Evolutionary conservation across 2,113 vertebrate genomes (phyloP), one percentile per base, ranked within the genome.

Genomic region (Sardina pilchardus): DNA sequence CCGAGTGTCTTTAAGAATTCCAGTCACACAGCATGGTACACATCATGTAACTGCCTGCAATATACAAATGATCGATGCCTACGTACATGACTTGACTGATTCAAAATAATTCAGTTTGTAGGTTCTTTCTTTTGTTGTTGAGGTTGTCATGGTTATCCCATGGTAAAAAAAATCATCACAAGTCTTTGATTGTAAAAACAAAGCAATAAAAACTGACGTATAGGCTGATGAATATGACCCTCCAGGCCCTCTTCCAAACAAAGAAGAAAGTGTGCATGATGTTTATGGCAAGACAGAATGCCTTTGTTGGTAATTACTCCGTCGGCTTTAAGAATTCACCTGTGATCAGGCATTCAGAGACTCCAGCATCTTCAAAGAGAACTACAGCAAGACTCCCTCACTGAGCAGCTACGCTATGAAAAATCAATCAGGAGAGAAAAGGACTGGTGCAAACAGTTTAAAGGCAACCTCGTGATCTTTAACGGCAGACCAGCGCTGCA

Each of bases 391-490:
- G 50, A 19, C 85, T 88, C 82, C 75, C 86, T 90, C 81, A 84
- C 83, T 84, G 87, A 75, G 53, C 24, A 21, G 84, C 87, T 83
- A 85, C 34, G 85, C 85, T 86, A 82, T 90, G 86, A 92, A 45
- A 59, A 89, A 86, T 90, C 75, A 83, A 91, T 92, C 91, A 92
- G 88, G 86, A 86, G 30, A 90, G 86, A 90, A 91, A 87, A 85
- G 82, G 90, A 89, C 91, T 90, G 90, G 86, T 91, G 89, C 88
- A 88, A 91, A 86, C 86, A 75, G 86, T 86, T 89, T 91, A 88
- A 83, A 84, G 50, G 16, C 71, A 85, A 6, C 59, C 85, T 85
- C 88, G 85, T 89, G 85, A 89, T 87, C 43, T 87, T 24, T 89
- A 92, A 91, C 90, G 81, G 91, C 81, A 83, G 89, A 30, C n/a